A percentile compares a stretch with the other conserved stretches of the same genome.
These are phyloP conservation scores for Leptestheria dahalacensis DNA, from an alignment of 1,140 invertebrate genomes.

Conservation along the genomic window DNA sequence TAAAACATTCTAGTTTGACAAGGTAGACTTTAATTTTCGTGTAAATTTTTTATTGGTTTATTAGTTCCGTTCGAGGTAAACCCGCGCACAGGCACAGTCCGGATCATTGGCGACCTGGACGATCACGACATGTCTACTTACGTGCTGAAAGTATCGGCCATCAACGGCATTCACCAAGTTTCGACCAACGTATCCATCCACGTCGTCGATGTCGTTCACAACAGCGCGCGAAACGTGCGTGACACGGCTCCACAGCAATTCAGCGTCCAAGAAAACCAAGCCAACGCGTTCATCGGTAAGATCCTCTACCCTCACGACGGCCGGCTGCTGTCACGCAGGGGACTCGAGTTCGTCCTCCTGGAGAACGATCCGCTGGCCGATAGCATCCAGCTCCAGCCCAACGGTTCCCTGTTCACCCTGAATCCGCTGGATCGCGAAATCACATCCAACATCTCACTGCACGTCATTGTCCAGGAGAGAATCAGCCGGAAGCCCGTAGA, in stretches of 20 bases:
- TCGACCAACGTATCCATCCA: conserved; percentile 68
- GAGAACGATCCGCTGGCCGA: conserved; percentile 42
- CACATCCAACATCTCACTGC: conserved; percentile 39
- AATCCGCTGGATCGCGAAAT: conserved; percentile 41
- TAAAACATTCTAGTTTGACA: no score
- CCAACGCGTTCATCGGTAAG: conserved; percentile 26
- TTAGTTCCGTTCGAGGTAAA: conserved; percentile 77
- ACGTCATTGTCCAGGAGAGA: conserved; percentile 60
- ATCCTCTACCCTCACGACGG: neutral
- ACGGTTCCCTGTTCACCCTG: conserved; percentile 51
- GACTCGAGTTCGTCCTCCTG: conserved; percentile 66
- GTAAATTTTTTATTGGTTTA: neutral
- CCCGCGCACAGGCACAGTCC: conserved; percentile 70
- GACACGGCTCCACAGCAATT: conserved; percentile 2
- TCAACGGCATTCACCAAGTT: conserved; percentile 46
- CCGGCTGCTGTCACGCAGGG: conserved; percentile 35
- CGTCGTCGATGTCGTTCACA: conserved; percentile 48
- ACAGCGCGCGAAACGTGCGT: neutral
- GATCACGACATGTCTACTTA: conserved; percentile 46
- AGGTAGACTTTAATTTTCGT: conserved; percentile 12
- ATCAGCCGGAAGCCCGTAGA: conserved; percentile 47
- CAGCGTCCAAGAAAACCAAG: conserved; percentile 40
- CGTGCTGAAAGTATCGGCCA: conserved; percentile 65
- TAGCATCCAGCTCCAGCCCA: neutral
- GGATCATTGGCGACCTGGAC: conserved; percentile 60